A percentile compares a stretch with the other conserved stretches of the same genome.
Conservation (phyloP, 1,140 invertebrate genomes). For the Cataglyphis hispanica region DNA sequence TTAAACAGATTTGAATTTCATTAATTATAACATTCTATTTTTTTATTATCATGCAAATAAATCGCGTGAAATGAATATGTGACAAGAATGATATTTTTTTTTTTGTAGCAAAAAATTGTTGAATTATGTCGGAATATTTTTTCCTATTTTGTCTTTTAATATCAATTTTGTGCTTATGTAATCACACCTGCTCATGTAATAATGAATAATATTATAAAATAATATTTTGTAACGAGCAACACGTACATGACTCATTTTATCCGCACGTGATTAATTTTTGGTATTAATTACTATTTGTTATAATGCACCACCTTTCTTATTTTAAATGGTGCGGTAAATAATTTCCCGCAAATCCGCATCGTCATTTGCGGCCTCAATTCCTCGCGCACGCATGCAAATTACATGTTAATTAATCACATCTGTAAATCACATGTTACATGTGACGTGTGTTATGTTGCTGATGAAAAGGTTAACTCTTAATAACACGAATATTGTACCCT, state of each 20-base stretch:
- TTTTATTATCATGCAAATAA: not conserved
- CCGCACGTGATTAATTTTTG: slow-evolving; percentile 10
- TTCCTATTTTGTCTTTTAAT: not conserved
- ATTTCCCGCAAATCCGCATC: slow-evolving; percentile 19
- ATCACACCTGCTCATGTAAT: too few species aligned
- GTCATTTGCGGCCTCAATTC: slow-evolving; percentile 37
- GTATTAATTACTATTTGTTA: slow-evolving; percentile 35
- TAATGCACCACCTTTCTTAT: slow-evolving; percentile 1
- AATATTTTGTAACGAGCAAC: not conserved
- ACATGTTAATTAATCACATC: slow-evolving; percentile 56
- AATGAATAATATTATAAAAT: not conserved
- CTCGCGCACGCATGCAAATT: slow-evolving; percentile 30
- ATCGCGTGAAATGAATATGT: not conserved
- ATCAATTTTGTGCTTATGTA: not conserved
- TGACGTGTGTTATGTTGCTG: slow-evolving; percentile 6
- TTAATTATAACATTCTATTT: not conserved
- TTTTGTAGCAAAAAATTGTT: not conserved
- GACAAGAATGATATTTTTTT: not conserved
- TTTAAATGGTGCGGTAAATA: slow-evolving; percentile 43
- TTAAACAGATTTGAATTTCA: not conserved
- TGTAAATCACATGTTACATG: slow-evolving; percentile 47
- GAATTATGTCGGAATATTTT: not conserved
- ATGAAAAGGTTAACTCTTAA: slow-evolving; percentile 58
- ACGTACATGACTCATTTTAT: not conserved
- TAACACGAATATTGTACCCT: not conserved